Conservation (phyloP, 2,113 vertebrate species). For the Cygnus atratus region DNA sequence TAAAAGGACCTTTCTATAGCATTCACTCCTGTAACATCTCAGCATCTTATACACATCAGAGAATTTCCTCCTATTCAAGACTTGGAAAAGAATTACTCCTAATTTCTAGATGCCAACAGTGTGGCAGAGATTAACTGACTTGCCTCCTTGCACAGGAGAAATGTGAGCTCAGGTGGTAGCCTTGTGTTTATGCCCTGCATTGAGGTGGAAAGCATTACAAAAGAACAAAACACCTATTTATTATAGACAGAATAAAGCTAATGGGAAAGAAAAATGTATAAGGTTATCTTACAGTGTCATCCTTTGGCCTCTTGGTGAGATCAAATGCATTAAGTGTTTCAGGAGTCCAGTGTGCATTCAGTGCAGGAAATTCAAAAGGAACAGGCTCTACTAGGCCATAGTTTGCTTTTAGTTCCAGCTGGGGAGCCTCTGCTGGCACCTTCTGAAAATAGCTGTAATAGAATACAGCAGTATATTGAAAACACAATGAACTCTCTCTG, state of each 20-base stretch:
- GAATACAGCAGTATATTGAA: slow-evolving; percentile 15
- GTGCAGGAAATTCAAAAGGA: slow-evolving; percentile 86
- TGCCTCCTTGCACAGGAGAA: background rate
- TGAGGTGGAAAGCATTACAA: background rate
- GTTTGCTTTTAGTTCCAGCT: slow-evolving; percentile 94
- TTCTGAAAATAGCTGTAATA: slow-evolving; percentile 95
- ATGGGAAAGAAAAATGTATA: background rate
- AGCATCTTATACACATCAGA: background rate
- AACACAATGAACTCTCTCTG: background rate
- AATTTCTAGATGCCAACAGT: background rate
- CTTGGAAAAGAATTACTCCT: background rate
- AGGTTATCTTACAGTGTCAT: slow-evolving; percentile 83
- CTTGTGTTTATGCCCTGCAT: background rate
- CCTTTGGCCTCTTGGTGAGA: slow-evolving; percentile 93
- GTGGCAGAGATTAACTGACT: background rate
- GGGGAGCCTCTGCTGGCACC: slow-evolving; percentile 89
- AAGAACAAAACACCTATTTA: background rate
- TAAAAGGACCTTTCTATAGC: background rate
- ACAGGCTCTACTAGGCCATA: slow-evolving; percentile 94
- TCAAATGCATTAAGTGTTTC: slow-evolving; percentile 92
- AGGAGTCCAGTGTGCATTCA: slow-evolving; percentile 84
- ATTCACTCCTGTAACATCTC: background rate
- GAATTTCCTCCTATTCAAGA: background rate
- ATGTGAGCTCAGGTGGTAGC: background rate
- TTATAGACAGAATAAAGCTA: background rate